Percentiles rank a stretch among this genome's conserved stretches.
These are phyloP conservation scores for silkworm (Bombyx mori) DNA, from an alignment of 1,140 invertebrate genomes.

Conservation along the genomic window DNA sequence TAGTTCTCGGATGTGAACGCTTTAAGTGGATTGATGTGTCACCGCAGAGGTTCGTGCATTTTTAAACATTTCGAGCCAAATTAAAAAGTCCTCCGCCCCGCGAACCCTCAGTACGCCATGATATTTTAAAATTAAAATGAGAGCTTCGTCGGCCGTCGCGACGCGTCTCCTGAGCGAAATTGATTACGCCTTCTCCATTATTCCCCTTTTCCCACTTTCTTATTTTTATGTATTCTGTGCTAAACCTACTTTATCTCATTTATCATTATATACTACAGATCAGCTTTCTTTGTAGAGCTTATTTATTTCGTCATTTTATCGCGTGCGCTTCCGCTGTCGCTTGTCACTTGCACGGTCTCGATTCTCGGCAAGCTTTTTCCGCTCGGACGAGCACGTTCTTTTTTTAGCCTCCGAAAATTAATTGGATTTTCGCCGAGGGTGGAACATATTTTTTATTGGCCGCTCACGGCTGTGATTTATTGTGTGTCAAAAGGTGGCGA, in stretches of 20 bases:
- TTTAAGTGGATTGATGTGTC: constrained; percentile 65
- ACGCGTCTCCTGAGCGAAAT: constrained; percentile 59
- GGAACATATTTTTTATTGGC: constrained; percentile 69
- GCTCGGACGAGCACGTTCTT: constrained; percentile 51
- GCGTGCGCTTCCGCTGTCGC: constrained; percentile 21
- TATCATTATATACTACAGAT: constrained; percentile 45
- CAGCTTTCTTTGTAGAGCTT: neutral
- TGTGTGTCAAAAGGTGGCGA: constrained; percentile 67
- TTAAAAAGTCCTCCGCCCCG: constrained; percentile 63
- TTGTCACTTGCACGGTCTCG: constrained; percentile 14
- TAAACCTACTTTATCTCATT: constrained; percentile 60
- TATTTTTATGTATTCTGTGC: constrained; percentile 8
- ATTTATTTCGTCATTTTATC: constrained; percentile 1
- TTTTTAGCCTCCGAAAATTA: constrained; percentile 68
- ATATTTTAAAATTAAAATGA: constrained; percentile 71
- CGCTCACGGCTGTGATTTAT: constrained; percentile 65
- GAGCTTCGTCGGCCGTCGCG: constrained; percentile 53
- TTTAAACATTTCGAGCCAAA: constrained; percentile 63
- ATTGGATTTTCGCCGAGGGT: constrained; percentile 69
- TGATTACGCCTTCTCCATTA: constrained; percentile 69
- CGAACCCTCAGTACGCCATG: constrained; percentile 41
- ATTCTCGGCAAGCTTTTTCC: constrained; percentile 39
- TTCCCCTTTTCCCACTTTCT: constrained; percentile 67
- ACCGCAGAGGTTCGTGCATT: constrained; percentile 61
- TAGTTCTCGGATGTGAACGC: constrained; percentile 29